These are phyloP conservation scores for Xenus cinereus DNA, from an alignment of 2,113 vertebrate species.

Conservation along the genomic window DNA sequence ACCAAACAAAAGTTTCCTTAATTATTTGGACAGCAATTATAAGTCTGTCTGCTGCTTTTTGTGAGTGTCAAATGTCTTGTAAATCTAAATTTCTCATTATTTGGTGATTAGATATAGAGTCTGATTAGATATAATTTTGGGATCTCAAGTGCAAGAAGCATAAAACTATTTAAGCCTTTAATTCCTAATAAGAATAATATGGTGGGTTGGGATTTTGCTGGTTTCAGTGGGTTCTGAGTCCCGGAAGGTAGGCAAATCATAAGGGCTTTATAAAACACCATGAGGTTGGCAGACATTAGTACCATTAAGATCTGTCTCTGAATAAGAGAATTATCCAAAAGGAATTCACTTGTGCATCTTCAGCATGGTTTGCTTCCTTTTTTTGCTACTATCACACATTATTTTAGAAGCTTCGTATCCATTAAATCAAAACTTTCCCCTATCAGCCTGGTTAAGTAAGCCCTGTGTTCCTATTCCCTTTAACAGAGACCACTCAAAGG, in stretches of 20 bases:
- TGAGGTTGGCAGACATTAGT: not conserved
- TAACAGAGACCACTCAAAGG: not conserved
- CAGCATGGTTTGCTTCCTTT: not conserved
- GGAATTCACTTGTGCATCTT: not conserved
- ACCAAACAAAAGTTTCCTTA: not conserved
- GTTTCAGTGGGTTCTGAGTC: not conserved
- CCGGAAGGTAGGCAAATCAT: not conserved
- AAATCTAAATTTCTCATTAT: not conserved
- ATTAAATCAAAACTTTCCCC: too few relatives aligned
- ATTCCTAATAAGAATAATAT: not conserved
- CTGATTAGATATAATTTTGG: not conserved
- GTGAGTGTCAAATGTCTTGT: not conserved
- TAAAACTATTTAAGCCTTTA: not conserved
- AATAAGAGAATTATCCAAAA: not conserved
- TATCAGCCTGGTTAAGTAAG: not conserved
- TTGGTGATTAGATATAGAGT: not conserved
- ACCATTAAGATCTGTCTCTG: not conserved
- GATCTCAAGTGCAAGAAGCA: not conserved
- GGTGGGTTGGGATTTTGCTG: not conserved
- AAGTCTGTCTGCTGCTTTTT: not conserved
- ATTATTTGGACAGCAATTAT: not conserved
- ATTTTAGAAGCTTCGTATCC: not conserved
- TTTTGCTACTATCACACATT: not conserved
- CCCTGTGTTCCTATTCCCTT: not conserved
- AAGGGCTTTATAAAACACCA: not conserved